phyloP scores from a whole-genome alignment of 2,888 invertebrate species.

The Sarcophaga variegata region DNA sequence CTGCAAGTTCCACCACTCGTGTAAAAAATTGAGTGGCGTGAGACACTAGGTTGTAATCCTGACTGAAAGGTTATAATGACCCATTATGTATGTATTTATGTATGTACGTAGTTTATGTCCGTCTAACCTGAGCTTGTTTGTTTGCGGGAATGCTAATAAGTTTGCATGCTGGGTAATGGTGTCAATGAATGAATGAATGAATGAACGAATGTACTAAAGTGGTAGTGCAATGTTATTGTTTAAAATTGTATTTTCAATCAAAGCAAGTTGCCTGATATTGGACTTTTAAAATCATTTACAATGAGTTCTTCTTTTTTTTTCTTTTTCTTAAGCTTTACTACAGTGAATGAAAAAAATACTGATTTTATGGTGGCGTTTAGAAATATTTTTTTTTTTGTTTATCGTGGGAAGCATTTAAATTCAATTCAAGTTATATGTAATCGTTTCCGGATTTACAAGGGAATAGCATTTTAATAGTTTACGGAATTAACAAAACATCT shows the following conservation, averaged over 20 bases:
- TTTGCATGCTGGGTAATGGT: too few species aligned
- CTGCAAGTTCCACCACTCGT: too few species aligned
- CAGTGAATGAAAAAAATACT: background rate
- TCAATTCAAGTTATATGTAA: too few species aligned
- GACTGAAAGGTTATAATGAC: too few species aligned
- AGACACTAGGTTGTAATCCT: too few species aligned
- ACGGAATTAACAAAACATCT: too few species aligned
- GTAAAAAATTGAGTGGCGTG: too few species aligned
- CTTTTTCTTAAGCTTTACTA: background rate
- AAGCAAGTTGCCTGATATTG: slow-evolving; percentile 52
- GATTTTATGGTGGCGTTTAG: slow-evolving; percentile 33
- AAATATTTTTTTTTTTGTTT: background rate
- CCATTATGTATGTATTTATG: too few species aligned
- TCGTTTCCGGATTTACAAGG: background rate
- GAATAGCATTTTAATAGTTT: too few species aligned
- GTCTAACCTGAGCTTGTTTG: too few species aligned
- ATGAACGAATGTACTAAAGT: slow-evolving; percentile 36
- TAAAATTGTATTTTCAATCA: slow-evolving; percentile 58
- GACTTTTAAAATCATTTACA: slow-evolving; percentile 35
- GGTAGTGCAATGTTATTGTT: slow-evolving; percentile 44
- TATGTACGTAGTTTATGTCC: too few species aligned
- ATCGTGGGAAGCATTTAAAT: slow-evolving; percentile 5
- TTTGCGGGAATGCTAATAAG: too few species aligned
- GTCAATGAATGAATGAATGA: background rate
- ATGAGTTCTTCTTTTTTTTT: slow-evolving; percentile 25